Conservation (phyloP, 2,888 invertebrate genomes). For the Parnassius smintheus region DNA sequence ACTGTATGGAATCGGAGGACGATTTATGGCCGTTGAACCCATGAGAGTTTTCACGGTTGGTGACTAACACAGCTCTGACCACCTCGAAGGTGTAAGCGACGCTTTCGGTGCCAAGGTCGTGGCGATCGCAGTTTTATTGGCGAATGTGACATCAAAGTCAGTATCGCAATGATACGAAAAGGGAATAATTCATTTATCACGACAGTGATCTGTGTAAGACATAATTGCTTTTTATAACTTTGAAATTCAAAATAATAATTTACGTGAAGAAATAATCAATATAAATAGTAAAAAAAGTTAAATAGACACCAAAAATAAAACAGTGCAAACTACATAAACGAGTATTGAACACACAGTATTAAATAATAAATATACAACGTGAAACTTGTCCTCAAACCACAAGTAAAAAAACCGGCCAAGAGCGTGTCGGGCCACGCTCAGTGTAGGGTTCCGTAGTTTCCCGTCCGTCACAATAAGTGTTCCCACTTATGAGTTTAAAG, state of each 20-base stretch:
- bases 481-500: too few relatives aligned
- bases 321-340: not conserved
- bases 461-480: too few relatives aligned
- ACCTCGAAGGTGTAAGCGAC: conserved; percentile 30
- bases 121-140: conserved; percentile 11
- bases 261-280: too few relatives aligned
- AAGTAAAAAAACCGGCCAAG: too few relatives aligned
- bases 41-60: conserved; percentile 59
- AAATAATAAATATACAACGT: not conserved
- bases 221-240: not conserved
- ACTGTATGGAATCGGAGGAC: conserved; percentile 64
- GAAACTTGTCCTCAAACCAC: not conserved
- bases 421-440: too few relatives aligned
- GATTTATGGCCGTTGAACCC: conserved; percentile 77
- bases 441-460: too few relatives aligned
- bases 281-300: too few relatives aligned
- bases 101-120: conserved; percentile 54
- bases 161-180: conserved; percentile 5
- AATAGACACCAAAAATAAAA: too few relatives aligned
- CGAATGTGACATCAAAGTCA: conserved; percentile 23
- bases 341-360: not conserved
- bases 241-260: too few relatives aligned
- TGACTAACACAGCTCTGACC: conserved; percentile 48
- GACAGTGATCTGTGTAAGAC: not conserved
- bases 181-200: not conserved